Evolutionary conservation across 2,113 vertebrate species (phyloP), one percentile per base, ranked within the genome.

Genomic region (Cygnus buccinator): DNA sequence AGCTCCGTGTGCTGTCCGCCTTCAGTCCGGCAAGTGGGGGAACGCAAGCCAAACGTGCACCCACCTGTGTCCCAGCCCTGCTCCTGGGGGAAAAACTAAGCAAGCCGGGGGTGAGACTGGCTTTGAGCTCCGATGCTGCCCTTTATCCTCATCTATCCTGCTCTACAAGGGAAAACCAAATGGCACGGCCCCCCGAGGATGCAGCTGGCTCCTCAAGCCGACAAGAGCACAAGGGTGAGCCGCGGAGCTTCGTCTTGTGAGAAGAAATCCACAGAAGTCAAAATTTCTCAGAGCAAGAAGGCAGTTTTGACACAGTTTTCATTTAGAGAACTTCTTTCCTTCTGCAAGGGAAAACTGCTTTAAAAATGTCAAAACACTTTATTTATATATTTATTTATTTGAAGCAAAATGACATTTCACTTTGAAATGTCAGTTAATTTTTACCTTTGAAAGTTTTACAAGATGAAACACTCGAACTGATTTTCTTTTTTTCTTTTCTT

Each of bases 391-490:
- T 96, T 96, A 94, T 95, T 96, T 97, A 88, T 95, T 86, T 76
- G 80, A 84, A 89, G 87, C 43, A 94, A 96, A 97, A 87, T 96
- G 95, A 95, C 95, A 96, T 97, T 97, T 97, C 95, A 84, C 84
- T 96, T 87, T 93, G 87, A 97, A 97, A 97, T 96, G 95, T 94
- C 95, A 95, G 95, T 93, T 96, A 95, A 96, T 96, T 96, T 95
- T 91, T 63, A 92, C 65, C 87, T 96, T 84, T 96, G 89, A 65
- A 92, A 95, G 79, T 95, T 95, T 84, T 93, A 89, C 93, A 92
- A 91, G 93, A 89, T 84, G 87, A 95, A 96, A 89, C 93, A 95
- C 86, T 95, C 93, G 84, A 78, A 67, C 43, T 86, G 93, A 96
- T 92, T 87, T 46, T 46, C 18, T 20, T 4, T 46, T 46, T 84